Conservation (phyloP, 2,888 invertebrate species). For the Aproaerema taeniolella region DNA sequence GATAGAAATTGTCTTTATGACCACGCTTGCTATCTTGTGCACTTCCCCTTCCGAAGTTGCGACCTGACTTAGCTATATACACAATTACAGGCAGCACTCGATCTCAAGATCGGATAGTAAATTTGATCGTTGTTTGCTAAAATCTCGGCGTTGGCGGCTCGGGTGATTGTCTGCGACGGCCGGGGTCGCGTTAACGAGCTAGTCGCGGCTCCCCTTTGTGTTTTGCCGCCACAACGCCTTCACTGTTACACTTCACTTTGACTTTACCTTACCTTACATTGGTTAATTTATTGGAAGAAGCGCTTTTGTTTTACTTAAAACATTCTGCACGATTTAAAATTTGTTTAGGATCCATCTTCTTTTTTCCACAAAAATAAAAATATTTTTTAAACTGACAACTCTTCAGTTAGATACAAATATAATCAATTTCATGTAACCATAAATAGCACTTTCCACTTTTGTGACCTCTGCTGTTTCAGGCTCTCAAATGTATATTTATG, state of each 20-base stretch:
- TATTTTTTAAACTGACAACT: too few species aligned
- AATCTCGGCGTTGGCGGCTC: slow-evolving; percentile 27
- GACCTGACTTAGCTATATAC: slow-evolving; percentile 4
- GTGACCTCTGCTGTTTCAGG: too few species aligned
- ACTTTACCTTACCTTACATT: slow-evolving; percentile 4
- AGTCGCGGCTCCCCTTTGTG: slow-evolving; percentile 33
- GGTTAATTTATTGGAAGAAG: slow-evolving; percentile 4
- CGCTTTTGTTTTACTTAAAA: too few species aligned
- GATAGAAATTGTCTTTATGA: background rate
- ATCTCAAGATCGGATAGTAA: too few species aligned
- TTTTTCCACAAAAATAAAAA: too few species aligned
- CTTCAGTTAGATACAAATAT: too few species aligned
- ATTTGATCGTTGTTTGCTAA: slow-evolving; percentile 26
- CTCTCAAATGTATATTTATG: too few species aligned
- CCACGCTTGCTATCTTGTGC: slow-evolving; percentile 5
- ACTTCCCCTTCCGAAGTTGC: too few species aligned
- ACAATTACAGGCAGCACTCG: slow-evolving; percentile 11
- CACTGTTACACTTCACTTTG: slow-evolving; percentile 10
- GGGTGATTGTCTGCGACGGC: slow-evolving; percentile 29
- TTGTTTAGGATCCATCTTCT: too few species aligned
- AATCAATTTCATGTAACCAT: too few species aligned
- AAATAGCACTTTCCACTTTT: too few species aligned
- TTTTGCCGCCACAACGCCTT: slow-evolving; percentile 18
- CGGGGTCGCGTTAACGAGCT: slow-evolving; percentile 43
- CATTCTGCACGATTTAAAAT: too few species aligned